phyloP scores from a whole-genome alignment of 1,140 invertebrate species.

The Homarus americanus region DNA sequence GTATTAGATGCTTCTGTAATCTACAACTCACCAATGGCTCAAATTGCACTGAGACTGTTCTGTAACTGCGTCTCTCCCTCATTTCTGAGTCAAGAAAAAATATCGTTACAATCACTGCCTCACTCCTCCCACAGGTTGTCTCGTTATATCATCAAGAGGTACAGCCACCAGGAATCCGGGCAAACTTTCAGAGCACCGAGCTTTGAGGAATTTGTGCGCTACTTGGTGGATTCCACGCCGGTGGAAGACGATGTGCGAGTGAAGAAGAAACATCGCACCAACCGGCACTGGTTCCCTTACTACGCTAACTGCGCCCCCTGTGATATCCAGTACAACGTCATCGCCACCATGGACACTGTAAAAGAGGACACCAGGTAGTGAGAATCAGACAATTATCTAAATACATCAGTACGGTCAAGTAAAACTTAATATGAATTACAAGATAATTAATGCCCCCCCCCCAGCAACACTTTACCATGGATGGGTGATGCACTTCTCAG shows the following conservation, averaged over 20 bases:
- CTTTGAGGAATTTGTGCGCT: conserved; percentile 45
- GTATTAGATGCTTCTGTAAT: too few relatives aligned
- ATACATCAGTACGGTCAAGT: too few relatives aligned
- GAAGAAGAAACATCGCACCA: not conserved
- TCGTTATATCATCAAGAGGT: conserved; percentile 2
- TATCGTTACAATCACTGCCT: too few relatives aligned
- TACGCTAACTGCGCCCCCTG: conserved; percentile 59
- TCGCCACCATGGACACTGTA: conserved; percentile 34
- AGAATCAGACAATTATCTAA: too few relatives aligned
- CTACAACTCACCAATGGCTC: too few relatives aligned
- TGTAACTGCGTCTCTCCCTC: too few relatives aligned
- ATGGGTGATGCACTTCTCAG: too few relatives aligned
- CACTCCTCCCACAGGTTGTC: not conserved
- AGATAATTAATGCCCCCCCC: too few relatives aligned
- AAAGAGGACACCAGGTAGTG: conserved; percentile 47
- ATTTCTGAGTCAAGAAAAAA: too few relatives aligned
- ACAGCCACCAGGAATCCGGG: not conserved
- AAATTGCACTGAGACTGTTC: too few relatives aligned
- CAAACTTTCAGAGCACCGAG: not conserved
- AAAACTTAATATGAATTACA: too few relatives aligned
- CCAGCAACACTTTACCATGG: too few relatives aligned
- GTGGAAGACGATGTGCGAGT: not conserved
- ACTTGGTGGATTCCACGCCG: conserved; percentile 16
- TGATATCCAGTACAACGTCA: conserved; percentile 40
- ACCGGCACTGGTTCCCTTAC: conserved; percentile 56